A percentile compares a stretch with the other conserved stretches of the same genome.
These are phyloP conservation scores for Corapipo altera DNA, from an alignment of 2,113 vertebrate genomes.

Conservation along the genomic window DNA sequence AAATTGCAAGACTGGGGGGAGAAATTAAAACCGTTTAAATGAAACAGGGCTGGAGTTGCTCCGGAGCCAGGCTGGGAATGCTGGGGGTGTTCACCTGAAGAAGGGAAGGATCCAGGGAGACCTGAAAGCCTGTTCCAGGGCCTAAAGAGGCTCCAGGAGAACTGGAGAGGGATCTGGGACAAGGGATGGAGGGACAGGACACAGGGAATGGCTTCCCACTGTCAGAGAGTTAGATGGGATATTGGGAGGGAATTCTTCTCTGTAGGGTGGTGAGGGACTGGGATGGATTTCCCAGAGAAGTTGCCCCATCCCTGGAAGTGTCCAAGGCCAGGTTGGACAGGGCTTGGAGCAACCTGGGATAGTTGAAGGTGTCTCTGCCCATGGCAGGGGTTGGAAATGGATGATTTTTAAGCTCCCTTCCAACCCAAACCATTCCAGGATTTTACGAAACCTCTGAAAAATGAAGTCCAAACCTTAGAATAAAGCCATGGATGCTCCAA, in stretches of 20 bases:
- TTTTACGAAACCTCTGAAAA: neutral
- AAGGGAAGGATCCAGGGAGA: neutral
- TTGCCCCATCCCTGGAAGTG: neutral
- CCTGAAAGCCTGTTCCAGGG: neutral
- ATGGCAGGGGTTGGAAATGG: neutral
- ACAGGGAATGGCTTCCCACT: neutral
- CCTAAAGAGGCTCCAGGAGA: neutral
- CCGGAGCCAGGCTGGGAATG: neutral
- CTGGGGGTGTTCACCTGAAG: neutral
- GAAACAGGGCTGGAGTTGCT: neutral
- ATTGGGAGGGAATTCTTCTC: neutral
- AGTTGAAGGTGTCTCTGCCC: neutral
- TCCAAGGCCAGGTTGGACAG: neutral
- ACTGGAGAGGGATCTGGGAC: neutral
- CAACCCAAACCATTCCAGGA: neutral
- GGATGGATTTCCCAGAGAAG: neutral
- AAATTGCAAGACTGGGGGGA: neutral
- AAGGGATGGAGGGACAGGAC: fast-evolving
- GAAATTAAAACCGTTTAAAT: neutral
- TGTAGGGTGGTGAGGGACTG: neutral
- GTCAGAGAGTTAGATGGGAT: neutral
- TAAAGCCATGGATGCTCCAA: neutral
- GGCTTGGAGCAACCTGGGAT: neutral
- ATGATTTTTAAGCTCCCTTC: neutral
- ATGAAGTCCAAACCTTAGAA: neutral